Evolutionary conservation across 2,113 vertebrate genomes (phyloP).

Genomic region (Eclectus roratus): DNA sequence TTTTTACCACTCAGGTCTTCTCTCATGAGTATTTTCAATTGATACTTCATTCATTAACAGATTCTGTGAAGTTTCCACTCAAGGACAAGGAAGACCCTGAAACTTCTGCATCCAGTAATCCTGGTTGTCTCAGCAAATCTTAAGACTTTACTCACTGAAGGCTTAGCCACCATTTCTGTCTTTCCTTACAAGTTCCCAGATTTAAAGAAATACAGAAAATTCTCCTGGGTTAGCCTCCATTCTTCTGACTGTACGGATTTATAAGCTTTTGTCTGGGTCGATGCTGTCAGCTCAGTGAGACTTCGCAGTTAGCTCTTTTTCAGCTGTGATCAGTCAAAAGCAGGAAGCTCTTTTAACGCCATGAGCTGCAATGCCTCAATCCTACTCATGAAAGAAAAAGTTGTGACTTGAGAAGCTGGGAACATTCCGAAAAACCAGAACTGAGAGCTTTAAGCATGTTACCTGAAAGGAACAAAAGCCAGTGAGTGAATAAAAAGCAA

Average conservation of each 20-base stretch:
- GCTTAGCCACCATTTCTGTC: background rate
- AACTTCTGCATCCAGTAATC: background rate
- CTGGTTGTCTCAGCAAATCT: background rate
- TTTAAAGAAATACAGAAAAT: background rate
- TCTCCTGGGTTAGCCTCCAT: background rate
- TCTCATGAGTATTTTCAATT: background rate
- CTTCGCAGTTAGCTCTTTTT: background rate
- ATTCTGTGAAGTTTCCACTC: background rate
- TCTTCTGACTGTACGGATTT: background rate
- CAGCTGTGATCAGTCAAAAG: background rate
- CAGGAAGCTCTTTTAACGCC: background rate
- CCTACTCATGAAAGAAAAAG: background rate
- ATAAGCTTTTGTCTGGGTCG: conserved; percentile 1
- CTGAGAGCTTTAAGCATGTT: background rate
- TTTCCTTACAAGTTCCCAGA: background rate
- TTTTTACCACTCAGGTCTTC: background rate
- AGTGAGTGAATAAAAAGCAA: background rate
- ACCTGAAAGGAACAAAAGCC: background rate
- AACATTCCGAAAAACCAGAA: background rate
- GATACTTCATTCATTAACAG: background rate
- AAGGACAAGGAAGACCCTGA: background rate
- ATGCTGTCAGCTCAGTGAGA: background rate
- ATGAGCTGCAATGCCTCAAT: background rate
- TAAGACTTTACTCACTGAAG: background rate
- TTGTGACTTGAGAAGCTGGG: background rate